Conservation (phyloP, 2,888 invertebrate species). For the Mythimna pallens region DNA sequence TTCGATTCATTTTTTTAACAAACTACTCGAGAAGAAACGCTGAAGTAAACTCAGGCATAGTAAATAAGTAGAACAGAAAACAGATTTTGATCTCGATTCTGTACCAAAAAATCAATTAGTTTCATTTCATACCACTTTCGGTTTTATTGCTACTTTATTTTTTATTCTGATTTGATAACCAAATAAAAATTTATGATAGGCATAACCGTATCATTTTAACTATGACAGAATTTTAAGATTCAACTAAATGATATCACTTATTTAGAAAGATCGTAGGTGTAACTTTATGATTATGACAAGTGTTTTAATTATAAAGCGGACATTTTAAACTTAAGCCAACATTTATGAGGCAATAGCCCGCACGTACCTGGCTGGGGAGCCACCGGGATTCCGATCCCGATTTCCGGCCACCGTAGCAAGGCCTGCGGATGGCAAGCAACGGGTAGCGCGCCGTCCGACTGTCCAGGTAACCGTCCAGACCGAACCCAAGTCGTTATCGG, state of each 20-base stretch:
- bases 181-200: slow-evolving; percentile 18
- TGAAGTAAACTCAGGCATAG: not conserved
- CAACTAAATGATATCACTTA: slow-evolving; percentile 10
- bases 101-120: slow-evolving; percentile 32
- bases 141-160: slow-evolving; percentile 5
- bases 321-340: not conserved
- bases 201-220: slow-evolving; percentile 1
- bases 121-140: slow-evolving; percentile 14
- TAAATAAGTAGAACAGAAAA: not conserved
- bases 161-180: slow-evolving; percentile 15
- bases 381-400: no score
- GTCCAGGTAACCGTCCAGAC: no score
- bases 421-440: no score
- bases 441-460: no score
- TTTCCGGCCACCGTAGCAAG: no score
- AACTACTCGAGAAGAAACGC: no score
- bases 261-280: not conserved
- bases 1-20: no score
- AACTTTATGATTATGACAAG: not conserved
- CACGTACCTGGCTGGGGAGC: no score
- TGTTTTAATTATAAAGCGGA: slow-evolving; percentile 9
- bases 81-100: not conserved
- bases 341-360: no score
- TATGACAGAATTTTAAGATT: not conserved
- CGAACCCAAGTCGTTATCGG: no score